phyloP scores from a whole-genome alignment of 2,797 vertebrate species.

The Protosalanx chinensis region DNA sequence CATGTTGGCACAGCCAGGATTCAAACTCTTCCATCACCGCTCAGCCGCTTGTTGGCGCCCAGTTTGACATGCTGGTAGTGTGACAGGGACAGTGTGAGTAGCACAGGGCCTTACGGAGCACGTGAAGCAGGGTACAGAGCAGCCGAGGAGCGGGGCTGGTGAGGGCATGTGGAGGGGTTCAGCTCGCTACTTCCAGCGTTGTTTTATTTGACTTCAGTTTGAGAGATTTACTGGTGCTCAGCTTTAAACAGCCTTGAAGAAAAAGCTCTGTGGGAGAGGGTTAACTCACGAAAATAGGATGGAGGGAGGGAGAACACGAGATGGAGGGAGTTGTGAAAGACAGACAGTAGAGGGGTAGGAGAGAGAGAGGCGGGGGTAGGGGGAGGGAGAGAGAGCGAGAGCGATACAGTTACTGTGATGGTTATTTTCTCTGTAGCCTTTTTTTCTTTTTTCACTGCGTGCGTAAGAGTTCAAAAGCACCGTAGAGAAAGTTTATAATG shows the following conservation, averaged over 20 bases:
- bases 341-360: constrained; percentile 1
- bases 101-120: constrained; percentile 45
- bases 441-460: neutral
- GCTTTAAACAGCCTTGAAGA: constrained; percentile 59
- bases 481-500: constrained; percentile 73
- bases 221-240: constrained; percentile 56
- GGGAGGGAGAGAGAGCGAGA: constrained; percentile 35
- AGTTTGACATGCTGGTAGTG: no score
- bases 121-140: constrained; percentile 29
- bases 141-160: constrained; percentile 35
- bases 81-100: no score
- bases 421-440: constrained; percentile 15
- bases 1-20: no score
- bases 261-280: constrained; percentile 51
- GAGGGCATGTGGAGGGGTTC: constrained; percentile 47
- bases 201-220: constrained; percentile 63
- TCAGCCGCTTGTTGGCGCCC: no score
- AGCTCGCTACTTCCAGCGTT: constrained; percentile 38
- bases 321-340: constrained; percentile 11
- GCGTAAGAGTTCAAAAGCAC: constrained; percentile 51
- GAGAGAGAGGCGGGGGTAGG: constrained; percentile 16
- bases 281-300: constrained; percentile 53
- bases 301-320: constrained; percentile 37
- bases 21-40: no score
- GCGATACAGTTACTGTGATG: constrained; percentile 25